Percentiles rank a stretch among this genome's conserved stretches.
phyloP scores from a whole-genome alignment of 2,113 vertebrate genomes.

The Hystrix brachyura region DNA sequence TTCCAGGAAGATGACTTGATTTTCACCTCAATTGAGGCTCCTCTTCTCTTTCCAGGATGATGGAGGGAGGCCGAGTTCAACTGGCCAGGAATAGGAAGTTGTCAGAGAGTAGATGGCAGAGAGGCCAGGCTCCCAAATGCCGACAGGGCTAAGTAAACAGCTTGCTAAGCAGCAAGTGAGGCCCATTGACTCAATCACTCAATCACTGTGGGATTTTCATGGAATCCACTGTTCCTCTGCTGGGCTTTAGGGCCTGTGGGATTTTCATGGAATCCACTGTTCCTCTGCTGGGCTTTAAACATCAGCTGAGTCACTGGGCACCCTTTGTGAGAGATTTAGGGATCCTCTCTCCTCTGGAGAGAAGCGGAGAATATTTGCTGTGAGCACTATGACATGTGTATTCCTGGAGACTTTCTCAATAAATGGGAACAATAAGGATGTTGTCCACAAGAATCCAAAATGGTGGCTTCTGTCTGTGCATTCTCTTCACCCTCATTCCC shows the following conservation, averaged over 20 bases:
- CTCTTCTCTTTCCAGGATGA: slow-evolving; percentile 20
- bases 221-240: slow-evolving; percentile 20
- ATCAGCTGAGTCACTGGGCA: neutral
- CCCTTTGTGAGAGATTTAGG: neutral
- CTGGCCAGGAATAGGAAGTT: neutral
- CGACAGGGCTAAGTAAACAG: slow-evolving; percentile 13
- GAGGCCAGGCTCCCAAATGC: slow-evolving; percentile 34
- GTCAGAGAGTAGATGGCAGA: slow-evolving; percentile 25
- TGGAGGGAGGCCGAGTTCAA: slow-evolving; percentile 14
- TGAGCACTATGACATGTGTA: neutral
- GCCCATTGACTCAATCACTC: neutral
- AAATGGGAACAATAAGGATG: neutral
- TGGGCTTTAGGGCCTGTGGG: neutral
- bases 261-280: neutral
- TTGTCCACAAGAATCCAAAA: neutral
- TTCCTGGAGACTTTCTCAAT: slow-evolving; percentile 3
- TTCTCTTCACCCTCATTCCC: neutral
- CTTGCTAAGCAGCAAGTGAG: neutral
- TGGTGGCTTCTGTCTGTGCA: neutral
- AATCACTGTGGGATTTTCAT: neutral
- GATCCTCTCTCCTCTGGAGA: neutral
- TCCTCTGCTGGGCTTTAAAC: slow-evolving; percentile 44
- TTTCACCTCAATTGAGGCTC: neutral
- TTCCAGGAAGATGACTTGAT: neutral
- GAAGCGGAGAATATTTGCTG: neutral